Evolutionary conservation across 2,888 invertebrate genomes (phyloP), one percentile per base, ranked within the genome.

Genomic region (Suillia variegata): DNA sequence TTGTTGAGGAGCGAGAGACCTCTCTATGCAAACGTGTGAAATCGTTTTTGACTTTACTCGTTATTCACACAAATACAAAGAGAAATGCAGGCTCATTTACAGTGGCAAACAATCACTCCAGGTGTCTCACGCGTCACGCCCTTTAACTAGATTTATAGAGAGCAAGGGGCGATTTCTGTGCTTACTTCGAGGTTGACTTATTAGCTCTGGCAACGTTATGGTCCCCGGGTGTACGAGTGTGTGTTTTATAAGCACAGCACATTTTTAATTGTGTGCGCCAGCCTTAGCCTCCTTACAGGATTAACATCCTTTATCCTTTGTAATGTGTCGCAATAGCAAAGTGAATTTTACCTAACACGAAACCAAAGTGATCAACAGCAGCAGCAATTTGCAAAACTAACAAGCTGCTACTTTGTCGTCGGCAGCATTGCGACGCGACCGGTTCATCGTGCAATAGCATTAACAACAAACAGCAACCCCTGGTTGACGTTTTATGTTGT

Each of bases 61-160:
- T 10, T 24, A 17, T 50, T 48, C 34, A 56, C 26, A 24, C 45
- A 31, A 10, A 47, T 42, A 33, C 42, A 56, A 45, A 55, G 21
- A 17, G 38, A 51, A 54, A 50, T 54, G 55, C 33, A 56, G 56
- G 61, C 53, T 54, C 54, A 62, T 58, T 59, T 58, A 55, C 64
- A 64, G 38, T 38, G 67, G 67, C 71, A 71, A 70, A 70, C 74
- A 78, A 74, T 78, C 79, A 75, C 73, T 78, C 78, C 78, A 79
- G 78, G 78, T 79, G 78, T 77, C 73, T 74, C 73, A 73, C 70
- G 76, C 70, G 77, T 78, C 77, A 79, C 78, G 78, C 78, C 79
- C 69, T 70, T 69, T 56, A 54, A 58, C 51, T 33, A 50, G 49
- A 51, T 33, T 34, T 26, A 58, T 17, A 17, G 42, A n/a, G n/a